A percentile compares a stretch with the other conserved stretches of the same genome.
phyloP scores from a whole-genome alignment of 2,113 vertebrate genomes.

The Bothrops jararaca region DNA sequence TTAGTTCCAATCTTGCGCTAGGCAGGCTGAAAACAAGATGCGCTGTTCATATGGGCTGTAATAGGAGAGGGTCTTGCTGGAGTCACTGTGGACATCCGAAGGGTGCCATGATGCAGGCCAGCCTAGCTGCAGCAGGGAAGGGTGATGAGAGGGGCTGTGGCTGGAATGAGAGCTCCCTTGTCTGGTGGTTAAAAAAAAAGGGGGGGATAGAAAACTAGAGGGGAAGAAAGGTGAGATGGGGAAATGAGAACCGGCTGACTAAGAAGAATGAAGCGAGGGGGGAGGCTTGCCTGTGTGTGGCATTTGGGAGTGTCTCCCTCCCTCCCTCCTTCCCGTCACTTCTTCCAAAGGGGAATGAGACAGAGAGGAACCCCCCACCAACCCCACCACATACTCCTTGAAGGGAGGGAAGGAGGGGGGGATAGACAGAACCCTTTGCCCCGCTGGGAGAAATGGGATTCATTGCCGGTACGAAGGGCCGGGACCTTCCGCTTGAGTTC shows the following conservation, averaged over 20 bases:
- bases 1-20: background rate
- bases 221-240: slow-evolving; percentile 15
- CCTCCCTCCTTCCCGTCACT: background rate
- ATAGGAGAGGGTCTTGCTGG: too few relatives aligned
- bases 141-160: background rate
- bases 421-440: slow-evolving; percentile 6
- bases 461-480: slow-evolving; percentile 13
- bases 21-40: background rate
- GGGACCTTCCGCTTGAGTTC: slow-evolving; percentile 30
- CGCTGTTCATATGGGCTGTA: background rate
- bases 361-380: background rate
- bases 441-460: slow-evolving; percentile 25
- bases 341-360: slow-evolving; percentile 23
- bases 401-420: background rate
- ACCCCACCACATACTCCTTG: background rate
- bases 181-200: background rate
- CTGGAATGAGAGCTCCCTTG: background rate
- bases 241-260: slow-evolving; percentile 11
- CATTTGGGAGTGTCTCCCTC: slow-evolving; percentile 28
- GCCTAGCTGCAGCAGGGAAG: background rate
- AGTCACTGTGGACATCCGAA: background rate
- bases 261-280: background rate
- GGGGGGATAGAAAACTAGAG: background rate
- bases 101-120: background rate
- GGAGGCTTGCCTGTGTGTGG: slow-evolving; percentile 27